Conservation (phyloP, 2,797 vertebrate species). For the Poecilia velifera region DNA sequence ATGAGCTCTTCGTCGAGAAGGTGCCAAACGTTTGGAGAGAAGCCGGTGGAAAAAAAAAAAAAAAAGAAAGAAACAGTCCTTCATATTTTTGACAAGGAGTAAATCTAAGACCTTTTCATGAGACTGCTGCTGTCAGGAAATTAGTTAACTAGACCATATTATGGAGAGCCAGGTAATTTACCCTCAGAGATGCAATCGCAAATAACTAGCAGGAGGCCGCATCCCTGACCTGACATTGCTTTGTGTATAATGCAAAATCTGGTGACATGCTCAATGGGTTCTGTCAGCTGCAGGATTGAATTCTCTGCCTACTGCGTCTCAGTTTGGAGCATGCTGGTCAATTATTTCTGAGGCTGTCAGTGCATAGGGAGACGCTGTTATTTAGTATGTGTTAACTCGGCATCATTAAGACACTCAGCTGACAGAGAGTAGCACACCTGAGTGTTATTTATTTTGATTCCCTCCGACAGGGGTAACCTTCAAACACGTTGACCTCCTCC, state of each 20-base stretch:
- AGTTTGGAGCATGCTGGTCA: slow-evolving; percentile 85
- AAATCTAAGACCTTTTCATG: slow-evolving; percentile 75
- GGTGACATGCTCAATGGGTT: slow-evolving; percentile 85
- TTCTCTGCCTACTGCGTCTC: slow-evolving; percentile 84
- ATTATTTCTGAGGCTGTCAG: slow-evolving; percentile 89
- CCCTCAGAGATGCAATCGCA: slow-evolving; percentile 81
- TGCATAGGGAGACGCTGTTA: slow-evolving; percentile 82
- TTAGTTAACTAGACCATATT: slow-evolving; percentile 85
- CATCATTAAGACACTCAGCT: slow-evolving; percentile 84
- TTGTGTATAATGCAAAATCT: slow-evolving; percentile 85
- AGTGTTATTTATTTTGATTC: slow-evolving; percentile 84
- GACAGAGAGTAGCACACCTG: slow-evolving; percentile 81
- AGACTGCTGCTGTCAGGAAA: slow-evolving; percentile 78
- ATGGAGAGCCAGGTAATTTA: slow-evolving; percentile 84
- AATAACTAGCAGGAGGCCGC: slow-evolving; percentile 81
- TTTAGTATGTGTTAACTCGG: slow-evolving; percentile 87
- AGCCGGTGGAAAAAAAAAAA: slow-evolving; percentile 45
- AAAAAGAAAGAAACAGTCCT: slow-evolving; percentile 62
- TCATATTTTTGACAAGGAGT: slow-evolving; percentile 79
- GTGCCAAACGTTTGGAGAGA: slow-evolving; percentile 69
- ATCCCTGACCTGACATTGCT: slow-evolving; percentile 85
- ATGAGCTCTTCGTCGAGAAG: slow-evolving; percentile 67
- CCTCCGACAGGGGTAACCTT: slow-evolving; percentile 78
- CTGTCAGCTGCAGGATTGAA: slow-evolving; percentile 86
- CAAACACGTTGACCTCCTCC: slow-evolving; percentile 78